A percentile compares a stretch with the other conserved stretches of the same genome.
phyloP scores from a whole-genome alignment of 2,797 vertebrate genomes.

The Antrozous pallidus region DNA sequence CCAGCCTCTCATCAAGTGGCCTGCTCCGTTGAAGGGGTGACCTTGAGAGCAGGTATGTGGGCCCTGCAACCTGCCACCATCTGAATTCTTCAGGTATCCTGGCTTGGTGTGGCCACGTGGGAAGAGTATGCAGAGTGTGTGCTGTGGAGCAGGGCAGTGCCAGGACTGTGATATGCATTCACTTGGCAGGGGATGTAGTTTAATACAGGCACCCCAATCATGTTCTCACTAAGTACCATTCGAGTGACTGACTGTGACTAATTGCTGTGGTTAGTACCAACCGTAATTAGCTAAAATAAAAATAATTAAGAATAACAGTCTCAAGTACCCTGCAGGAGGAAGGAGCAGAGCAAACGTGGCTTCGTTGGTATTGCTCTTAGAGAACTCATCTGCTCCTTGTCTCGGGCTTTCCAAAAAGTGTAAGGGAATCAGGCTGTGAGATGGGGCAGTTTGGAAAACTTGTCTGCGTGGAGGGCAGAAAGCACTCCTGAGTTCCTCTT shows the following conservation, averaged over 20 bases:
- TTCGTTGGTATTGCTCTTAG: not conserved
- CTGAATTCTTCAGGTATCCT: not conserved
- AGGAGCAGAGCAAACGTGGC: not conserved
- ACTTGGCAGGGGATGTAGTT: not conserved
- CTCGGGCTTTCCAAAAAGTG: not conserved
- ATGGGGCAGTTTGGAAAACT: not conserved
- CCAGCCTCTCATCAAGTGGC: too few species aligned
- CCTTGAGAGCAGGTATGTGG: not conserved
- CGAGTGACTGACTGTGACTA: not conserved
- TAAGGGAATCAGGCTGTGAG: not conserved
- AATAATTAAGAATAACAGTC: not conserved
- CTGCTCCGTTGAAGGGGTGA: not conserved
- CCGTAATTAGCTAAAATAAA: slow-evolving; percentile 3
- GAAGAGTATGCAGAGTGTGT: not conserved
- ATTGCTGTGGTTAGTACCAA: not conserved
- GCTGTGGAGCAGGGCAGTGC: not conserved
- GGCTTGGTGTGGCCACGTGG: rapidly evolving
- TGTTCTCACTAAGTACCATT: not conserved
- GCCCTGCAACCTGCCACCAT: not conserved
- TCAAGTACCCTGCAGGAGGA: not conserved
- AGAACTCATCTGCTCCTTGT: not conserved
- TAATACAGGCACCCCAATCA: not conserved
- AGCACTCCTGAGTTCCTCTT: not conserved
- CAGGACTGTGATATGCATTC: not conserved
- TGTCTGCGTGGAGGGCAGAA: not conserved